Percentiles rank a stretch among this genome's conserved stretches.
Evolutionary conservation across 2,797 vertebrate genomes (phyloP).

Genomic region (Helicolenus hilgendorfi): DNA sequence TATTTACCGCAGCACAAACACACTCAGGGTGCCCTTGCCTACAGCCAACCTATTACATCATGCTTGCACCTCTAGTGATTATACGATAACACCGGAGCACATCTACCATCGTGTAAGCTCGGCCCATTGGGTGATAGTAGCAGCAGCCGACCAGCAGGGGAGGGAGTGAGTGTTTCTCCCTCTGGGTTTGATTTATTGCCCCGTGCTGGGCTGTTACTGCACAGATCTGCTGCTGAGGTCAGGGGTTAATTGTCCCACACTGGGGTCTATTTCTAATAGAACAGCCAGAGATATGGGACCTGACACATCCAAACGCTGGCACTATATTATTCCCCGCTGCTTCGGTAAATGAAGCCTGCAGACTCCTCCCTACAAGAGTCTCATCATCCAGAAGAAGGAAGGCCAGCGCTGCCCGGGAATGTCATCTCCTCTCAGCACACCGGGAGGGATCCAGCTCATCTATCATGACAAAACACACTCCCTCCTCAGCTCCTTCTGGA

Average conservation of each 20-base stretch:
- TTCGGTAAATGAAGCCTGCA: conserved; percentile 80
- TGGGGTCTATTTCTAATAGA: conserved; percentile 87
- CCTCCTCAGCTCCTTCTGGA: conserved; percentile 33
- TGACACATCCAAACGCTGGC: conserved; percentile 81
- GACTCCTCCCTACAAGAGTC: conserved; percentile 75
- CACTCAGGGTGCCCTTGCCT: conserved; percentile 29
- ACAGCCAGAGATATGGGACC: conserved; percentile 84
- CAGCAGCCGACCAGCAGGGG: conserved; percentile 49
- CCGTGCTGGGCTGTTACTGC: conserved; percentile 76
- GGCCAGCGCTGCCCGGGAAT: conserved; percentile 61
- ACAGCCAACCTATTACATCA: conserved; percentile 49
- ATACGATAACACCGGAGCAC: conserved; percentile 53
- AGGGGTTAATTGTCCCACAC: conserved; percentile 85
- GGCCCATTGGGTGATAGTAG: conserved; percentile 58
- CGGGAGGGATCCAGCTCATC: conserved; percentile 67
- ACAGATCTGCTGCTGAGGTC: conserved; percentile 79
- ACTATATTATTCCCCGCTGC: conserved; percentile 84
- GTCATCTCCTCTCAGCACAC: conserved; percentile 72
- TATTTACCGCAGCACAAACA: conserved; percentile 43
- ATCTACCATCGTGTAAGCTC: conserved; percentile 41
- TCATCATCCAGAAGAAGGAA: conserved; percentile 67
- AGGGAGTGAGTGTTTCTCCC: conserved; percentile 62
- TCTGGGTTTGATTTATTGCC: conserved; percentile 83
- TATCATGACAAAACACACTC: conserved; percentile 65
- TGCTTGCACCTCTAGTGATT: conserved; percentile 52